phyloP scores from a whole-genome alignment of 2,888 invertebrate genomes.

The Pyrgus malvae region DNA sequence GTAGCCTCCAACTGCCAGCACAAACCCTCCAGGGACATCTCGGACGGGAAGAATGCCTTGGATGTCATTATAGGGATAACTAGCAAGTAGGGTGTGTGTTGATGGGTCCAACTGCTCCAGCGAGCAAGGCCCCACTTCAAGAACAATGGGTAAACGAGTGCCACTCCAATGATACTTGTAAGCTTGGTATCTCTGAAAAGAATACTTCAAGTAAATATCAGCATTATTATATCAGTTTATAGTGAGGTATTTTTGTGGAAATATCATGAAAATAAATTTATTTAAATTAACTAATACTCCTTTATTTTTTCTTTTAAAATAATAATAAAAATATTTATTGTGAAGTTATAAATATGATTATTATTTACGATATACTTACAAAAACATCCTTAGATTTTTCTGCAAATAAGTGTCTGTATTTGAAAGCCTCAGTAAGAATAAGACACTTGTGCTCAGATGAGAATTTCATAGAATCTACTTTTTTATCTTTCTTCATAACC shows the following conservation, averaged over 20 bases:
- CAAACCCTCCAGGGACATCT: constrained; percentile 96
- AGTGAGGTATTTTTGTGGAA: neutral
- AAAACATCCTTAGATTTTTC: constrained; percentile 90
- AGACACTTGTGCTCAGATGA: constrained; percentile 97
- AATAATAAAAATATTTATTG: no score
- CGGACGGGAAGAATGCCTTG: constrained; percentile 85
- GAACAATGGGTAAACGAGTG: constrained; percentile 90
- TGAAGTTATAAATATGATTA: no score
- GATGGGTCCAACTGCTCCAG: constrained; percentile 95
- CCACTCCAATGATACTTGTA: constrained; percentile 99
- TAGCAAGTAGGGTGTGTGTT: constrained; percentile 89
- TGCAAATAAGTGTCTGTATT: constrained; percentile 88
- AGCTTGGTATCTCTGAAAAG: constrained; percentile 89
- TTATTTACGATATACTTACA: constrained; percentile 86
- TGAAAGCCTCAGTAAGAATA: constrained; percentile 94
- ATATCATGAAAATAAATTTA: neutral
- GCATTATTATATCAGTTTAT: no score
- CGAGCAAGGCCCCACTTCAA: constrained; percentile 96
- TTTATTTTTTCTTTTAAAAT: no score
- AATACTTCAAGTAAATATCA: neutral
- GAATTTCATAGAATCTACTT: constrained; percentile 96
- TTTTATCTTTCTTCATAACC: constrained; percentile 93
- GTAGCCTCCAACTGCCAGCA: constrained; percentile 94
- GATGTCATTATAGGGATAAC: constrained; percentile 72
- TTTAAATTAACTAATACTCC: no score